Conservation (phyloP, 1,140 invertebrate species). For the Neodiprion virginianus region DNA sequence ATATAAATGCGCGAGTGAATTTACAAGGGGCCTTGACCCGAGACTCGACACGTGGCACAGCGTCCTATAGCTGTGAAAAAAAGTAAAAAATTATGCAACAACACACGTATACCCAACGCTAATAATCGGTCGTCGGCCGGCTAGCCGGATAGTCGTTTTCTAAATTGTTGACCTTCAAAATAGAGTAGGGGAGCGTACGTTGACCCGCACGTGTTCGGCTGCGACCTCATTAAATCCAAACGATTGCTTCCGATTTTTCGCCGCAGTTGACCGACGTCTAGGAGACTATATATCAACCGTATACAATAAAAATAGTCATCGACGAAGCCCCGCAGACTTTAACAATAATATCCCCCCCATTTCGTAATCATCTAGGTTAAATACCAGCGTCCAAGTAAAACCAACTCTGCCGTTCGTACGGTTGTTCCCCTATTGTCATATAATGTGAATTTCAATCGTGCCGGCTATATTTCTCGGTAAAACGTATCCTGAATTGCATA, state of each 20-base stretch:
- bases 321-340: too few species aligned
- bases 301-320: too few species aligned
- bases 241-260: slow-evolving; percentile 12
- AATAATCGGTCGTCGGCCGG: slow-evolving; percentile 6
- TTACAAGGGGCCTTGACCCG: neutral
- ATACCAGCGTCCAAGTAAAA: too few species aligned
- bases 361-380: too few species aligned
- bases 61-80: neutral
- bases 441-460: too few species aligned
- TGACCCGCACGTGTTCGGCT: neutral
- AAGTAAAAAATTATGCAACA: neutral
- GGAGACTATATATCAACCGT: too few species aligned
- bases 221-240: neutral
- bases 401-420: too few species aligned
- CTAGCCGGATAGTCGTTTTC: slow-evolving; percentile 3
- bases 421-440: too few species aligned
- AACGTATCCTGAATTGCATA: too few species aligned
- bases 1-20: neutral
- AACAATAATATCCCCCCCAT: too few species aligned
- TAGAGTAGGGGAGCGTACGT: slow-evolving; percentile 4
- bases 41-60: neutral
- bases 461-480: too few species aligned
- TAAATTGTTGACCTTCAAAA: slow-evolving; percentile 3
- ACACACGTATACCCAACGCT: neutral
- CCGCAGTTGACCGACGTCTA: neutral